Evolutionary conservation across 2,113 vertebrate genomes (phyloP), one percentile per base, ranked within the genome.

Genomic region (Etheostoma spectabile): DNA sequence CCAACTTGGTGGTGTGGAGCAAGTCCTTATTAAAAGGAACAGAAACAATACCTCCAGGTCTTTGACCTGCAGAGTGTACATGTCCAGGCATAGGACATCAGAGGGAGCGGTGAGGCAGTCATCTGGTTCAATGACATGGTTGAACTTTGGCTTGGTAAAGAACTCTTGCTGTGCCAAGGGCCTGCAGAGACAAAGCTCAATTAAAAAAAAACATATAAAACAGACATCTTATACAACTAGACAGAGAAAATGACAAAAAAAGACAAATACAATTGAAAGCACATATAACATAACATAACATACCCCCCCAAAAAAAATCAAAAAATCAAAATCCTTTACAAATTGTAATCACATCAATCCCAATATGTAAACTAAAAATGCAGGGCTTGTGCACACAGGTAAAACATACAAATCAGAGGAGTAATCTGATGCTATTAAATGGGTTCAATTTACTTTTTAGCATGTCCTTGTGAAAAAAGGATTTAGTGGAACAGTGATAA

Each of bases 121-220:
- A 2, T 91, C 83, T 0, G 93, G 93, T 15, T 94, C 90, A 21
- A 96, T 79, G 38, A 95, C 62, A 82, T 97, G 95, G 60, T 95
- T 95, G 69, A 95, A 96, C 79, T 96, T 96, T 35, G 96, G 96
- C 89, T 95, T 96, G 5, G 95, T 94, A 73, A 97, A 95, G 83
- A 96, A 96, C 84, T 97, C 96, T 79, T 95, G 91, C 65, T 93
- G 91, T 45, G 95, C 96, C 71, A 96, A 83, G 42, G 96, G 84
- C 83, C 96, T 97, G 77, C 30, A 33, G 57, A 74, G 42, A 82
- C 1, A 42, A 42, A 42, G 10, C 8, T 42, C 38, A 11, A 42
- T 42, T 42, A 42, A 42, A 42, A 38, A 38, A 33, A 35, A 35
- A 35, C 10, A 42, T 11, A 42, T 42, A 11, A 42, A 42, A 42